Conservation (phyloP, 2,797 vertebrate species). For the Amphiprion clarkii region DNA sequence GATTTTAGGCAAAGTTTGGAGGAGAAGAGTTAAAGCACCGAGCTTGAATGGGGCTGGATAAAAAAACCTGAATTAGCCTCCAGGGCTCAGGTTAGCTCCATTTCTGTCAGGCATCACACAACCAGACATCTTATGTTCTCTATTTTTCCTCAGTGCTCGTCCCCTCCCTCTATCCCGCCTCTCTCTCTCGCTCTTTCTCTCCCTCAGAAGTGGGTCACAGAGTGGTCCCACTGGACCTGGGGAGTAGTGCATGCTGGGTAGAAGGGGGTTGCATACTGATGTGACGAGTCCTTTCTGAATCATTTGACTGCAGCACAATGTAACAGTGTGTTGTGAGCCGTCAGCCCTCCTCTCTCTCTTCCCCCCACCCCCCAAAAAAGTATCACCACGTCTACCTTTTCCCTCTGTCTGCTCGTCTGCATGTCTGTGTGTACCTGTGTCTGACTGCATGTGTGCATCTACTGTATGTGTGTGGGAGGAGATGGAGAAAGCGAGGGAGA, state of each 20-base stretch:
- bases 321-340: constrained; percentile 63
- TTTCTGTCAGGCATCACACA: constrained; percentile 84
- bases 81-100: constrained; percentile 82
- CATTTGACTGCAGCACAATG: constrained; percentile 79
- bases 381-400: constrained; percentile 81
- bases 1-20: constrained; percentile 63
- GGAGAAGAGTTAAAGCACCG: constrained; percentile 48
- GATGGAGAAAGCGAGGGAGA: constrained; percentile 52
- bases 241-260: constrained; percentile 83
- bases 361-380: constrained; percentile 72
- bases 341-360: not conserved
- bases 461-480: constrained; percentile 55
- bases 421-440: constrained; percentile 60
- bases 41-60: constrained; percentile 70
- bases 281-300: constrained; percentile 84
- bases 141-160: constrained; percentile 76
- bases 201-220: constrained; percentile 86
- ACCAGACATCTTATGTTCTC: constrained; percentile 83
- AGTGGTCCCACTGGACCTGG: constrained; percentile 86
- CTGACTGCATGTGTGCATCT: constrained; percentile 49
- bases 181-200: constrained; percentile 67
- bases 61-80: constrained; percentile 81
- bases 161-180: constrained; percentile 75
- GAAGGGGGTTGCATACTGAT: constrained; percentile 85
- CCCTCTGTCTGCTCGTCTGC: constrained; percentile 44